A percentile compares a stretch with the other conserved stretches of the same genome.
These are phyloP conservation scores for Rhinichthys klamathensis DNA, from an alignment of 2,113 vertebrate genomes.

Conservation along the genomic window DNA sequence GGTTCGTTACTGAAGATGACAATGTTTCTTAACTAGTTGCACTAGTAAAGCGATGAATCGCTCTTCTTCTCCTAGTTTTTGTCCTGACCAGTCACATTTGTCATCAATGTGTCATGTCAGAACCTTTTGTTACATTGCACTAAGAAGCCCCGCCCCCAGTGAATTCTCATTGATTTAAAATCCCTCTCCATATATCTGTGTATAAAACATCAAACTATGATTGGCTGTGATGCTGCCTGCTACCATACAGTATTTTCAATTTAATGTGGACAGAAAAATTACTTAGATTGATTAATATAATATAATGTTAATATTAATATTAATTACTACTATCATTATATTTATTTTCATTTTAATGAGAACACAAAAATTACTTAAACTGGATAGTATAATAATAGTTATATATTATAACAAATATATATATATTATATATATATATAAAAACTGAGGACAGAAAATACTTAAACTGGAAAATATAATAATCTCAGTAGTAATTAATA, in stretches of 20 bases:
- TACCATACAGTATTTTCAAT: not conserved
- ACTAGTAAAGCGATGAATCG: too few species aligned
- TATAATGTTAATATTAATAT: too few species aligned
- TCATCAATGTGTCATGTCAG: not conserved
- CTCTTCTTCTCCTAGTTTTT: not conserved
- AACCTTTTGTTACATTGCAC: not conserved
- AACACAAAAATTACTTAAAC: not conserved
- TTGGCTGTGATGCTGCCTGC: not conserved
- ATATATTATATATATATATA: too few species aligned
- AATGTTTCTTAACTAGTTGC: not conserved
- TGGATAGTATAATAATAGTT: not conserved
- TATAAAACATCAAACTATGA: not conserved
- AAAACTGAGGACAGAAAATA: too few species aligned
- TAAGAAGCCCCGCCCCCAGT: not conserved
- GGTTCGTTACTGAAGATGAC: constrained; percentile 69
- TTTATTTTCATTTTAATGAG: not conserved
- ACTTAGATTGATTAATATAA: not conserved
- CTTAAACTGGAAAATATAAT: not conserved
- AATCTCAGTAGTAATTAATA: not conserved
- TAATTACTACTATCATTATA: too few species aligned
- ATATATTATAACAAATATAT: too few species aligned
- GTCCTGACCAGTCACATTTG: not conserved
- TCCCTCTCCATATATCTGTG: not conserved
- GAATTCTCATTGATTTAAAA: not conserved
- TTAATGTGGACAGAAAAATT: not conserved